Conservation (phyloP, 92 coral and sea anemone genomes). For the Desmophyllum pertusum region DNA sequence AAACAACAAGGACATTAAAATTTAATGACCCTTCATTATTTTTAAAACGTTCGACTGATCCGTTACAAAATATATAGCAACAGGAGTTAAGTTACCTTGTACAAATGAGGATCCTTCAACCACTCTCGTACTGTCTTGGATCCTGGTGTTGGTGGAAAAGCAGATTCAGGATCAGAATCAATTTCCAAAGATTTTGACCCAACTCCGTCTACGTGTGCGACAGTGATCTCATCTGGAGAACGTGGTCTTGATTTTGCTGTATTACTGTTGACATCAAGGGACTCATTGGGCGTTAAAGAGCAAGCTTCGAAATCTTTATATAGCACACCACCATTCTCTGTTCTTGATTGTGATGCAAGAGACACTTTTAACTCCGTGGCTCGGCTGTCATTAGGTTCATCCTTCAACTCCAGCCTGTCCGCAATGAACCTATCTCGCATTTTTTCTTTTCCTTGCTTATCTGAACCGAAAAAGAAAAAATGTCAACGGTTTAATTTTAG, state of each 20-base stretch:
- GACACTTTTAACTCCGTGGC: too few species aligned
- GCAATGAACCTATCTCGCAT: not conserved
- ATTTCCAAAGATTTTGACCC: not conserved
- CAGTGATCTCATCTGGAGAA: not conserved
- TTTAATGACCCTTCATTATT: too few species aligned
- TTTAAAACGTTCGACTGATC: not conserved
- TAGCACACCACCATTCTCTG: too few species aligned
- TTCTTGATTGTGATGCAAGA: not conserved
- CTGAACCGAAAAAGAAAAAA: not conserved
- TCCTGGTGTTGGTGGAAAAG: not conserved
- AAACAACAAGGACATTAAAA: not conserved
- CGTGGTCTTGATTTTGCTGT: not conserved
- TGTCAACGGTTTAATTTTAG: too few species aligned
- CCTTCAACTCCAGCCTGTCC: too few species aligned
- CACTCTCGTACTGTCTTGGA: constrained; percentile 20
- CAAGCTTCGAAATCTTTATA: not conserved
- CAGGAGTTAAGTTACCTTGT: constrained; percentile 6
- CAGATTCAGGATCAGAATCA: not conserved
- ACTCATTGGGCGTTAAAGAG: not conserved
- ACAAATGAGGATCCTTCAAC: constrained; percentile 30
- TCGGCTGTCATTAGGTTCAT: too few species aligned
- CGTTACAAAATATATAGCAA: not conserved
- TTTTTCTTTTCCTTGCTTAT: not conserved
- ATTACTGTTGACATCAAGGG: not conserved
- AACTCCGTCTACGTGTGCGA: not conserved